Percentiles rank a stretch among this genome's conserved stretches.
Evolutionary conservation across 2,888 invertebrate genomes (phyloP).

Genomic region (Pachycephus smyrnensis): DNA sequence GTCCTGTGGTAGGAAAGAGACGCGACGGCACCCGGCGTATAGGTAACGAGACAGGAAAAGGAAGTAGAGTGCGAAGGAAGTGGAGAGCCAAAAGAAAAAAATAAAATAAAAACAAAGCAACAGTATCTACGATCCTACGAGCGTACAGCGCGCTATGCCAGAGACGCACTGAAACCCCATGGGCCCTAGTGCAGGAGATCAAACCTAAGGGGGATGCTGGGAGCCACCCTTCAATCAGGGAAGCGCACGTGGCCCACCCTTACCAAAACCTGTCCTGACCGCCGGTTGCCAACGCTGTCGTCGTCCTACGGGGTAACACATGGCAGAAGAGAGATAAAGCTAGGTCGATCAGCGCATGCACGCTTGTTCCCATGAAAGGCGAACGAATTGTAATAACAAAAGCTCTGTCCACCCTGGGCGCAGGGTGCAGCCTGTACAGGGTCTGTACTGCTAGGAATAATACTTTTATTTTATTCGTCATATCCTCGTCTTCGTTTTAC

Average conservation of each 20-base stretch:
- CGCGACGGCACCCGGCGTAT: too few species aligned
- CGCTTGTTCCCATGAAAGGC: constrained; percentile 48
- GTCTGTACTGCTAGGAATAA: constrained; percentile 13
- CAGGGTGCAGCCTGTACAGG: constrained; percentile 29
- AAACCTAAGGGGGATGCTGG: not conserved
- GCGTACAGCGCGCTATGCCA: too few species aligned
- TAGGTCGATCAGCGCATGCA: constrained; percentile 13
- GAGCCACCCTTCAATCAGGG: not conserved
- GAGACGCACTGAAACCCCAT: too few species aligned
- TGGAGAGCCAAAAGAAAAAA: too few species aligned
- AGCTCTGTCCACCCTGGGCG: constrained; percentile 21
- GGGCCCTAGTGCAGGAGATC: too few species aligned
- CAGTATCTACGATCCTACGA: too few species aligned
- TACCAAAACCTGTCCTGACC: constrained; percentile 4
- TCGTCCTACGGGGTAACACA: not conserved
- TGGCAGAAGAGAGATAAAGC: constrained; percentile 52
- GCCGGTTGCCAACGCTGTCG: not conserved
- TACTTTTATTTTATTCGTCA: not conserved
- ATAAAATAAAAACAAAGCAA: too few species aligned
- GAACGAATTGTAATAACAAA: constrained; percentile 45
- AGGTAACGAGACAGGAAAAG: too few species aligned
- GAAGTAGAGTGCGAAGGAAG: too few species aligned
- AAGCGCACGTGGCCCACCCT: constrained; percentile 17
- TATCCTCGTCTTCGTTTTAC: not conserved
- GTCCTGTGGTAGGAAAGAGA: too few species aligned